Percentiles rank a stretch among this genome's conserved stretches.
Conservation (phyloP, 2,113 vertebrate species). For the Ciconia boyciana region DNA sequence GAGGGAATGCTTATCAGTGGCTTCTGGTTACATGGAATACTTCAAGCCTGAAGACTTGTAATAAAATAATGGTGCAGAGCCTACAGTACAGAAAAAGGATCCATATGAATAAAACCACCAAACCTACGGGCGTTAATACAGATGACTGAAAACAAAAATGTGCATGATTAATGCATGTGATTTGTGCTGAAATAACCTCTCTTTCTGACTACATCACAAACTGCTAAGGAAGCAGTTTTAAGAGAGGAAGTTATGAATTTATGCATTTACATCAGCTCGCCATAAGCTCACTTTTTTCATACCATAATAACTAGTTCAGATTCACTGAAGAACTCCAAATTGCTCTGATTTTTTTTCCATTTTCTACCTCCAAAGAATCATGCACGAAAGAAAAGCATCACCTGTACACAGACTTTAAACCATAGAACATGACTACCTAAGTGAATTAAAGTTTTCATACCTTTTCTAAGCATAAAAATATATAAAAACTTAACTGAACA, state of each 20-base stretch:
- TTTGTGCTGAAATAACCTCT: constrained; percentile 25
- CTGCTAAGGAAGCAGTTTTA: constrained; percentile 22
- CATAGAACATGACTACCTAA: not conserved
- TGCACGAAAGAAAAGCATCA: not conserved
- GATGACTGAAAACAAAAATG: constrained; percentile 15
- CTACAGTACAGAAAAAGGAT: not conserved
- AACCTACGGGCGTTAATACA: not conserved
- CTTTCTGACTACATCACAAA: not conserved
- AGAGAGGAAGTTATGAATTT: not conserved
- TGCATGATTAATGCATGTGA: not conserved
- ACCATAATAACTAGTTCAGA: not conserved
- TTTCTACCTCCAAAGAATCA: not conserved
- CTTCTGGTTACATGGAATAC: constrained; percentile 25
- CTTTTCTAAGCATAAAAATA: not conserved
- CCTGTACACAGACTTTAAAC: not conserved
- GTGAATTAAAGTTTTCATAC: not conserved
- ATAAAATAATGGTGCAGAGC: not conserved
- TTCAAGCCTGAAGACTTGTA: constrained; percentile 21
- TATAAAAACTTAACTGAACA: not conserved
- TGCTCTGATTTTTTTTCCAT: not conserved
- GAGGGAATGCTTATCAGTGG: constrained; percentile 30
- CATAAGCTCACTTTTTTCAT: constrained; percentile 13
- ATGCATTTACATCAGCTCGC: constrained; percentile 1
- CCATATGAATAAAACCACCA: not conserved
- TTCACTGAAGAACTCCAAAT: not conserved